These are phyloP conservation scores for Unio delphinus DNA, from an alignment of 2,888 invertebrate genomes.

Conservation along the genomic window DNA sequence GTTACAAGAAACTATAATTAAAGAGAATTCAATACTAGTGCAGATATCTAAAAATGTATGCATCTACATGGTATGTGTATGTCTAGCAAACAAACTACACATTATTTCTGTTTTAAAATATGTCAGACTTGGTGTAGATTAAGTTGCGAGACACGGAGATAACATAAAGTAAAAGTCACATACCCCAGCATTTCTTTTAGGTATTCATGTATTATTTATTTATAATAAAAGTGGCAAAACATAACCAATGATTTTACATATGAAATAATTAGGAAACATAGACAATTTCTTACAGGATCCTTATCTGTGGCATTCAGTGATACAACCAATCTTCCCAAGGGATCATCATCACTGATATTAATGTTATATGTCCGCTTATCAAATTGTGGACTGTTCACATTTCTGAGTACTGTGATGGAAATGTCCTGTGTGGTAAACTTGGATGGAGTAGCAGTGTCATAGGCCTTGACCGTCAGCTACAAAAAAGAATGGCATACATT, in stretches of 20 bases:
- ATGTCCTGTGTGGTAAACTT: conserved; percentile 44
- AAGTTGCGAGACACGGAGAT: too few relatives aligned
- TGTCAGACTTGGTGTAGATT: too few relatives aligned
- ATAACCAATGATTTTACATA: neutral
- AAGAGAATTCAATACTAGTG: too few relatives aligned
- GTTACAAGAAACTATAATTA: too few relatives aligned
- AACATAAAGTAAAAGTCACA: too few relatives aligned
- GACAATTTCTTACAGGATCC: conserved; percentile 53
- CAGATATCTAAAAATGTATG: too few relatives aligned
- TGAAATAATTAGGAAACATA: neutral
- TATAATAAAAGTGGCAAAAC: too few relatives aligned
- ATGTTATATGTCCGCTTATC: conserved; percentile 18
- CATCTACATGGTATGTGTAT: too few relatives aligned
- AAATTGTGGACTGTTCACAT: conserved; percentile 58
- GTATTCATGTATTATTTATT: too few relatives aligned
- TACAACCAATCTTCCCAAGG: conserved; percentile 44
- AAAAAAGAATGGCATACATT: conserved; percentile 8
- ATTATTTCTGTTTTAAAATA: too few relatives aligned
- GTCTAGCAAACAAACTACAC: too few relatives aligned
- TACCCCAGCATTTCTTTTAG: too few relatives aligned
- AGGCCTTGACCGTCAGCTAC: conserved; percentile 57
- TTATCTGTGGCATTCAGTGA: conserved; percentile 56
- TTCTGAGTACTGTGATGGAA: conserved; percentile 55
- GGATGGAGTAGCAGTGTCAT: conserved; percentile 56
- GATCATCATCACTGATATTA: conserved; percentile 48